Evolutionary conservation across 2,888 invertebrate genomes (phyloP).

Genomic region (Leucophora obtusa): DNA sequence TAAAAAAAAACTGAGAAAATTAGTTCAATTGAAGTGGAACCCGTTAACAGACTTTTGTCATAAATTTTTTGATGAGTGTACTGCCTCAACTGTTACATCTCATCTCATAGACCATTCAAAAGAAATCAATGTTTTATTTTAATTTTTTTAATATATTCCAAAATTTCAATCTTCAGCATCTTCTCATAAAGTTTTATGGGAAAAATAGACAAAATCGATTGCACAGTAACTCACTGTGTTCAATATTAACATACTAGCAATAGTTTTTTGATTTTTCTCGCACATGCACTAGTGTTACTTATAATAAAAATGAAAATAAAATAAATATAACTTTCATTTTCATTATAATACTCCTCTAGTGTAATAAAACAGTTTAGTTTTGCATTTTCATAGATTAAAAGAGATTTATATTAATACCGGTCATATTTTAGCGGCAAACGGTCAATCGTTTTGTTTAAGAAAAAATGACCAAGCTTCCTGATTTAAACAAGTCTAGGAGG

Average conservation of each 20-base stretch:
- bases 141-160: too few species aligned
- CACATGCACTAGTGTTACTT: neutral
- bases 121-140: too few species aligned
- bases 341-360: neutral
- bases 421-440: neutral
- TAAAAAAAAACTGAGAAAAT: too few species aligned
- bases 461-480: conserved; percentile 17
- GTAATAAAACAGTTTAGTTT: neutral
- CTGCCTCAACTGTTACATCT: too few species aligned
- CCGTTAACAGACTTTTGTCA: too few species aligned
- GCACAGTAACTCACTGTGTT: conserved; percentile 1
- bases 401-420: neutral
- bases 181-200: too few species aligned
- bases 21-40: too few species aligned
- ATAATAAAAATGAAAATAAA: neutral
- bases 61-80: too few species aligned
- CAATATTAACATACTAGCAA: neutral
- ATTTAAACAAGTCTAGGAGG: neutral
- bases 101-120: too few species aligned
- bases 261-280: neutral
- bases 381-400: neutral
- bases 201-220: too few species aligned
- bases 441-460: conserved; percentile 1
- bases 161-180: too few species aligned
- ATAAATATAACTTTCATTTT: conserved; percentile 10